Percentiles rank a stretch among this genome's conserved stretches.
Evolutionary conservation across 1,140 invertebrate genomes (phyloP).

Genomic region (Bombus pyrosoma): DNA sequence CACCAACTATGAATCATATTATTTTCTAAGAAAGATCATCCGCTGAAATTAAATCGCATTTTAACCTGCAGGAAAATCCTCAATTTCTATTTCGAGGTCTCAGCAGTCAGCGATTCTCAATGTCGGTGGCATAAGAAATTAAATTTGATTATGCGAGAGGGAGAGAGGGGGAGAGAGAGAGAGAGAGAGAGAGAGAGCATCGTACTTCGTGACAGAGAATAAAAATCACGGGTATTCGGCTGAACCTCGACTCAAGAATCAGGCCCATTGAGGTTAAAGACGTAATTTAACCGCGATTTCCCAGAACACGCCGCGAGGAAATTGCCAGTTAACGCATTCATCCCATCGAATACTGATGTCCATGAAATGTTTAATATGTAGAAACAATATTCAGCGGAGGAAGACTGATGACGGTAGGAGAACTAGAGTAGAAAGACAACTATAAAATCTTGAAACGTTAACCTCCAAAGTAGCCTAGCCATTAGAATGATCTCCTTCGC

Average conservation of each 20-base stretch:
- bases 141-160: background rate
- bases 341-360: background rate
- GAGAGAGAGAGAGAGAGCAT: background rate
- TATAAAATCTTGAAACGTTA: background rate
- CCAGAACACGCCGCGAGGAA: constrained; percentile 32
- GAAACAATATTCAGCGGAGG: background rate
- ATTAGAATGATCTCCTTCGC: background rate
- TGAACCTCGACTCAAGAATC: constrained; percentile 5
- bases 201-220: background rate
- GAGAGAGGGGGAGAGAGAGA: too few relatives aligned
- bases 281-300: constrained; percentile 36
- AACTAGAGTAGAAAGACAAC: background rate
- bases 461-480: background rate
- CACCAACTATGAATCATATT: background rate
- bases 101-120: background rate
- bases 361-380: background rate
- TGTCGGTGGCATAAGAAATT: background rate
- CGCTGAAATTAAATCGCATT: too few relatives aligned
- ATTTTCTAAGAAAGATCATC: background rate
- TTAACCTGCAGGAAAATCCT: background rate
- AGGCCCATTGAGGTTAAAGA: constrained; percentile 18
- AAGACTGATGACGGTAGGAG: background rate
- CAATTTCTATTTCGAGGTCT: background rate
- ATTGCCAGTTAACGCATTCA: constrained; percentile 22
- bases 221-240: constrained; percentile 16